phyloP scores from a whole-genome alignment of 2,888 invertebrate species.

The Plagiodera versicolora region DNA sequence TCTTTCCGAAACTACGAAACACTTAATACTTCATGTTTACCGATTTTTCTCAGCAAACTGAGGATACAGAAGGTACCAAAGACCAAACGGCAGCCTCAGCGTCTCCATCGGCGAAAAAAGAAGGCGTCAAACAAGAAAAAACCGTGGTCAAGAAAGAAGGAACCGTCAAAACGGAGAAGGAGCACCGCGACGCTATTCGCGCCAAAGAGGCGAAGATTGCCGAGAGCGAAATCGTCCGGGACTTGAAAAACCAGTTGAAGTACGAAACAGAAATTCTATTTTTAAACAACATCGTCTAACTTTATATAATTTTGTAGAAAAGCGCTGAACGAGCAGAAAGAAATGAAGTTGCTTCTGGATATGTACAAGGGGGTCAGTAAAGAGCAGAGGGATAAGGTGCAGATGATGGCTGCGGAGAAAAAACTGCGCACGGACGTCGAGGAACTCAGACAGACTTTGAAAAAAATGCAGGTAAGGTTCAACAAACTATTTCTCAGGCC shows the following conservation, averaged over 20 bases:
- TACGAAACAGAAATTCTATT: constrained; percentile 57
- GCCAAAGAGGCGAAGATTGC: constrained; percentile 66
- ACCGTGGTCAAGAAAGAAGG: constrained; percentile 63
- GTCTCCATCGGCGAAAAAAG: constrained; percentile 61
- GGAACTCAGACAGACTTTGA: constrained; percentile 81
- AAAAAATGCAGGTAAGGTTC: constrained; percentile 72
- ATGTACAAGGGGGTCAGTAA: constrained; percentile 98
- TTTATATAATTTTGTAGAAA: too few relatives aligned
- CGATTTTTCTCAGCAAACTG: constrained; percentile 46
- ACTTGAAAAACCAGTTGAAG: constrained; percentile 91
- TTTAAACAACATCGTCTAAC: too few relatives aligned
- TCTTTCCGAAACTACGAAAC: too few relatives aligned
- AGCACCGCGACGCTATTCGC: constrained; percentile 64
- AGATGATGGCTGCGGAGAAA: constrained; percentile 93
- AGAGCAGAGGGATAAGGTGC: constrained; percentile 94
- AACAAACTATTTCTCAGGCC: too few relatives aligned
- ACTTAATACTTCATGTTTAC: too few relatives aligned
- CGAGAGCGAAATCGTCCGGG: constrained; percentile 79
- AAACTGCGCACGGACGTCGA: constrained; percentile 89
- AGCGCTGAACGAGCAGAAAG: constrained; percentile 90
- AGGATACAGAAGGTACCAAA: constrained; percentile 54
- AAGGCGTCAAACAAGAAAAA: constrained; percentile 59
- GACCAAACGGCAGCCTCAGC: constrained; percentile 50
- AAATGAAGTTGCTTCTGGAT: constrained; percentile 89
- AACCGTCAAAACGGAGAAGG: constrained; percentile 64